phyloP scores from a whole-genome alignment of 2,888 invertebrate species.

The Agelastica alni region DNA sequence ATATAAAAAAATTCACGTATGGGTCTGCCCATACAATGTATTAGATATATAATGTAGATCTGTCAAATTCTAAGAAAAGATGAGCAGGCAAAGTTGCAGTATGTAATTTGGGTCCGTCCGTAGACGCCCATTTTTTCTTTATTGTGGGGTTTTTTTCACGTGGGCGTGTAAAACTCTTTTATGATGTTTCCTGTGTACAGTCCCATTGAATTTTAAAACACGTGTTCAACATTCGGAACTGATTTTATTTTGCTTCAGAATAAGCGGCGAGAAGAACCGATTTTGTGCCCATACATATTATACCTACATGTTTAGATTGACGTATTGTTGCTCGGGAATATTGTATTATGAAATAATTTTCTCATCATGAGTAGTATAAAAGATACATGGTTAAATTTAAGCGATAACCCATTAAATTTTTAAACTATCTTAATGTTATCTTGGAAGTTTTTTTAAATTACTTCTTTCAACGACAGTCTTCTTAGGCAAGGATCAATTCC shows the following conservation, averaged over 20 bases:
- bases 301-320: neutral
- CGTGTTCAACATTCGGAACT: slow-evolving; percentile 6
- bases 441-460: too few relatives aligned
- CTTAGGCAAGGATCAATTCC: too few relatives aligned
- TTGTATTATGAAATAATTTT: too few relatives aligned
- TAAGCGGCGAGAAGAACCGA: neutral
- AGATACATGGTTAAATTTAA: too few relatives aligned
- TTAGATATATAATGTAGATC: slow-evolving; percentile 1
- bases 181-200: slow-evolving; percentile 21
- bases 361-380: too few relatives aligned
- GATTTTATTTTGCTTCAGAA: slow-evolving; percentile 4
- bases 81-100: slow-evolving; percentile 14
- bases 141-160: slow-evolving; percentile 21
- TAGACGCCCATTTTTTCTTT: slow-evolving; percentile 19
- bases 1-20: too few relatives aligned
- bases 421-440: too few relatives aligned
- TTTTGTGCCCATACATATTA: neutral
- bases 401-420: too few relatives aligned
- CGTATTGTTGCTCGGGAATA: slow-evolving; percentile 5
- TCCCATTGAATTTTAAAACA: slow-evolving; percentile 13
- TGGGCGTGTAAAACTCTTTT: slow-evolving; percentile 24
- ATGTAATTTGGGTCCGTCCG: slow-evolving; percentile 23
- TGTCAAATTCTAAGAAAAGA: neutral
- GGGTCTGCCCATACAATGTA: neutral
- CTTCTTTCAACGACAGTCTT: too few relatives aligned